A percentile compares a stretch with the other conserved stretches of the same genome.
Evolutionary conservation across 2,888 invertebrate genomes (phyloP).

Genomic region (Zaprionus lineosus): DNA sequence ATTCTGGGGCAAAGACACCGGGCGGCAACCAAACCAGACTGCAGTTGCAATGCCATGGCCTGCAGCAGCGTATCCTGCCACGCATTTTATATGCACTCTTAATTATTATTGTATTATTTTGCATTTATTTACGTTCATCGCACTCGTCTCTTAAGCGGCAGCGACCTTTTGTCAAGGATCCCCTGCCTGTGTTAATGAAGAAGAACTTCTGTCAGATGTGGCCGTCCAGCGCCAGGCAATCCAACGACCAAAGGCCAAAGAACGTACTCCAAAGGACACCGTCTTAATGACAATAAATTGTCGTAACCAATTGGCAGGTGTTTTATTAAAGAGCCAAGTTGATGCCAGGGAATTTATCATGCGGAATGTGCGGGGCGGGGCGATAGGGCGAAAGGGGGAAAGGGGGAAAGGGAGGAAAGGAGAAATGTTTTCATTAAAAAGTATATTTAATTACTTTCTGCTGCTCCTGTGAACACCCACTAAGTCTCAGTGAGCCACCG

Average conservation of each 20-base stretch:
- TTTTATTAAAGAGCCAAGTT: constrained; percentile 37
- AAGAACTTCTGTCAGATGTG: constrained; percentile 34
- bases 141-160: constrained; percentile 15
- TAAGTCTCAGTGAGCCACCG: too few relatives aligned
- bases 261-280: constrained; percentile 2
- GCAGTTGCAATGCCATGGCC: too few relatives aligned
- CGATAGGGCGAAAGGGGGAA: too few relatives aligned
- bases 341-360: constrained; percentile 29
- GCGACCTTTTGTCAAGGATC: constrained; percentile 16
- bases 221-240: not conserved
- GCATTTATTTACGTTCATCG: constrained; percentile 66
- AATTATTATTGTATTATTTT: constrained; percentile 75
- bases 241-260: not conserved
- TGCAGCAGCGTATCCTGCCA: too few relatives aligned
- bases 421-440: constrained; percentile 17
- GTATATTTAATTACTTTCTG: constrained; percentile 43
- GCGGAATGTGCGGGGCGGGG: too few relatives aligned
- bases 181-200: constrained; percentile 6
- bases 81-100: constrained; percentile 55
- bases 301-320: constrained; percentile 64
- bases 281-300: constrained; percentile 71
- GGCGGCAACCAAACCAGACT: too few relatives aligned
- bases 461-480: not conserved
- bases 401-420: too few relatives aligned
- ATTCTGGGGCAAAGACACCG: not conserved